A percentile compares a stretch with the other conserved stretches of the same genome.
Evolutionary conservation across 2,888 invertebrate genomes (phyloP).

Genomic region (Nomada flava): DNA sequence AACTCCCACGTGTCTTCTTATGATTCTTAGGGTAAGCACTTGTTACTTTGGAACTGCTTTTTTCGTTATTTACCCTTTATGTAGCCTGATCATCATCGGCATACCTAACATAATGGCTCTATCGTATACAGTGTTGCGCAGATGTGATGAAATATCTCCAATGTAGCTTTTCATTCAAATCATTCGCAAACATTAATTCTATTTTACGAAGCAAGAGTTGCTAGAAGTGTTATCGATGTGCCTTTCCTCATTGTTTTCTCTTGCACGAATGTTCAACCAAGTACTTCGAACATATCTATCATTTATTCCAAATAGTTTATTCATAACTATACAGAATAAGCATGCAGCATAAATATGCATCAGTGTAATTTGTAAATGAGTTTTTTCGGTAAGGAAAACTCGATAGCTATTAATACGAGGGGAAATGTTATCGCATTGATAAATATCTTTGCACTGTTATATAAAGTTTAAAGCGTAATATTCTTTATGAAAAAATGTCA

Average conservation of each 20-base stretch:
- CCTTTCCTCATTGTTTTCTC: conserved; percentile 1
- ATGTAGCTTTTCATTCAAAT: not conserved
- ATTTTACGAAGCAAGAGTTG: not conserved
- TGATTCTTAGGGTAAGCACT: conserved; percentile 83
- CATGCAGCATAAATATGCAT: not conserved
- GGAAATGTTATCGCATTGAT: not conserved
- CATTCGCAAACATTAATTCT: not conserved
- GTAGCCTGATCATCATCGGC: conserved; percentile 30
- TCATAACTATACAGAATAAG: not conserved
- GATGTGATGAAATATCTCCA: not conserved
- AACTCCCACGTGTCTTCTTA: conserved; percentile 79
- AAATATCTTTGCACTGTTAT: too few species aligned
- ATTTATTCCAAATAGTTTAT: not conserved
- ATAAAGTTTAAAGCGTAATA: too few species aligned
- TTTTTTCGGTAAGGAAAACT: too few species aligned
- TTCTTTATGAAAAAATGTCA: too few species aligned
- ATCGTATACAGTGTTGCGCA: conserved; percentile 26
- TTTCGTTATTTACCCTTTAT: conserved; percentile 56
- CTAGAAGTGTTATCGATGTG: not conserved
- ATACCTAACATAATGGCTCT: conserved; percentile 41
- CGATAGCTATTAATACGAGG: not conserved
- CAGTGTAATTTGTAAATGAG: not conserved
- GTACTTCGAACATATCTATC: conserved; percentile 44
- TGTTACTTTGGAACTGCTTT: conserved; percentile 75
- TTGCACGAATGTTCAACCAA: conserved; percentile 54